Evolutionary conservation across 2,113 vertebrate species (phyloP).

Genomic region (Neogale vison): DNA sequence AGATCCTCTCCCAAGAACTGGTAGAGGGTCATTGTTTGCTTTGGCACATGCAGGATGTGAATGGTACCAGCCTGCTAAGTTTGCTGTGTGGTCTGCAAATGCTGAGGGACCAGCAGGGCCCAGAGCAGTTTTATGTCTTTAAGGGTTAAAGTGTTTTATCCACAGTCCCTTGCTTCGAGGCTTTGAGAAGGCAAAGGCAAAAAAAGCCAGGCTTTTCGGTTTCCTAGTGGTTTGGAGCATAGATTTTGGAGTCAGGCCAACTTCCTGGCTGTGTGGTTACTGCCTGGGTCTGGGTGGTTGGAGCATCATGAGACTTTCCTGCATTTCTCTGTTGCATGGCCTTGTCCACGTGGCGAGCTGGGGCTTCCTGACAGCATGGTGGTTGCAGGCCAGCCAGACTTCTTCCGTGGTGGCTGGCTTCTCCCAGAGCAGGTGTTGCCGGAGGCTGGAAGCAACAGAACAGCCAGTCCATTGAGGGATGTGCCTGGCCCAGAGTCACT

Average conservation of each 20-base stretch:
- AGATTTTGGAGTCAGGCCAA: background rate
- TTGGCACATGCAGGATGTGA: background rate
- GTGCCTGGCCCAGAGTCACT: background rate
- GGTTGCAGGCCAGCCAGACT: too few relatives aligned
- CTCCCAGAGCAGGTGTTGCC: background rate
- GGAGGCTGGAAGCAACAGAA: background rate
- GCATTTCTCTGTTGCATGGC: background rate
- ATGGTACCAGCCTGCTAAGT: background rate
- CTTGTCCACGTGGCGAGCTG: background rate
- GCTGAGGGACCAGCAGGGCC: background rate
- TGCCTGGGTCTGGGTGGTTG: background rate
- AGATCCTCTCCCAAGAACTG: background rate
- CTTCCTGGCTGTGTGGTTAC: background rate
- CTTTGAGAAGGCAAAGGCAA: background rate
- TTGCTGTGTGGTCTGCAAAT: rapidly evolving
- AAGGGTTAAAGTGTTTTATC: background rate
- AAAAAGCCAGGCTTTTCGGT: too few relatives aligned
- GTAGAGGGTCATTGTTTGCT: background rate
- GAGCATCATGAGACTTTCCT: background rate
- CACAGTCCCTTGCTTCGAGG: background rate
- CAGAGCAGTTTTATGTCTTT: background rate
- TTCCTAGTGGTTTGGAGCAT: background rate
- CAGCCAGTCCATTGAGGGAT: background rate
- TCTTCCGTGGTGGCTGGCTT: background rate
- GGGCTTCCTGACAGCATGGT: background rate